Conservation (phyloP, 2,888 invertebrate species). For the Boloria euphrosyne region DNA sequence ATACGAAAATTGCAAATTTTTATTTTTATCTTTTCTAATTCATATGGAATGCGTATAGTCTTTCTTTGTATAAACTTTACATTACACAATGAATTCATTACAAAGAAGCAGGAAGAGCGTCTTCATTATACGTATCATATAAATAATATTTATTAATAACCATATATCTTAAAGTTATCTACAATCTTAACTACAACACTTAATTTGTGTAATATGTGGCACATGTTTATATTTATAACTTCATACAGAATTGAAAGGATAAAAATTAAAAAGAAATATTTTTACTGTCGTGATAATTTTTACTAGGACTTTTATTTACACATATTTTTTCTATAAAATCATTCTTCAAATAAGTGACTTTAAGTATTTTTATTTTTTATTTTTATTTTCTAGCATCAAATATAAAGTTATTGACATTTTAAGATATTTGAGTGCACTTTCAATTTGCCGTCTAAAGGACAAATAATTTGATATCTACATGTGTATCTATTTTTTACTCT, state of each 20-base stretch:
- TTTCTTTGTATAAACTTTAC: slow-evolving; percentile 58
- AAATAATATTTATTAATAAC: slow-evolving; percentile 38
- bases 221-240: slow-evolving; percentile 23
- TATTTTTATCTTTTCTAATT: slow-evolving; percentile 50
- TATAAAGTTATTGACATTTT: no score
- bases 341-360: no score
- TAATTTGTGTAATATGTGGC: slow-evolving; percentile 35
- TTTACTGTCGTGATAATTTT: slow-evolving; percentile 6
- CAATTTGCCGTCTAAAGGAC: no score
- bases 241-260: slow-evolving; percentile 20
- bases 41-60: slow-evolving; percentile 55
- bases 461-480: no score
- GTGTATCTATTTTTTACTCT: no score
- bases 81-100: slow-evolving; percentile 46
- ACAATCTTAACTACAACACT: slow-evolving; percentile 36
- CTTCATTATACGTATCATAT: slow-evolving; percentile 41
- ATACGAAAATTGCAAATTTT: no score
- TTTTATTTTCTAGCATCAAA: no score
- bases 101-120: slow-evolving; percentile 46
- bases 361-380: no score
- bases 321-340: no score
- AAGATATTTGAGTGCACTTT: no score
- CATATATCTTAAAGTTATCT: slow-evolving; percentile 37
- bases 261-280: background rate
- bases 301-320: background rate